Percentiles rank a stretch among this genome's conserved stretches.
These are phyloP conservation scores for Drosophila punjabiensis DNA, from an alignment of 1,140 invertebrate genomes.

Conservation along the genomic window DNA sequence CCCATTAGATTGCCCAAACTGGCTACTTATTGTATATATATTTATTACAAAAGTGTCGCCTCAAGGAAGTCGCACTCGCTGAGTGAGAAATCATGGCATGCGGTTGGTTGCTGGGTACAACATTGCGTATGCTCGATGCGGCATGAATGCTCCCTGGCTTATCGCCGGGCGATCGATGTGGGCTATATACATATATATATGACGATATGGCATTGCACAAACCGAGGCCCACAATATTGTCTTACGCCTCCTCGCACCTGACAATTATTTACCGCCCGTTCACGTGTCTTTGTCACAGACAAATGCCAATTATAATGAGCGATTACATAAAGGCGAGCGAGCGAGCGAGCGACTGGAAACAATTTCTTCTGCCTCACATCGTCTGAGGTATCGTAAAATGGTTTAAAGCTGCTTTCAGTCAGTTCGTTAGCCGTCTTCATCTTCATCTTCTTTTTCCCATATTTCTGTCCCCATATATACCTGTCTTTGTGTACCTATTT, in stretches of 20 bases:
- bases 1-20: conserved; percentile 17
- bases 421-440: conserved; percentile 51
- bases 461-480: neutral
- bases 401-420: conserved; percentile 61
- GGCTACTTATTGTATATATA: neutral
- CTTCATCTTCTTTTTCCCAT: conserved; percentile 35
- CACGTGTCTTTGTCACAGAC: conserved; percentile 67
- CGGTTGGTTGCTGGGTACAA: conserved; percentile 25
- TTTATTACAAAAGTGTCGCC: neutral
- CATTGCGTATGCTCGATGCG: conserved; percentile 76
- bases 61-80: conserved; percentile 19
- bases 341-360: conserved; percentile 18
- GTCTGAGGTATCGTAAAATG: conserved; percentile 52
- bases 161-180: conserved; percentile 55
- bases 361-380: conserved; percentile 63
- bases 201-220: conserved; percentile 42
- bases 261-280: conserved; percentile 8
- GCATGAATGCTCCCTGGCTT: conserved; percentile 59
- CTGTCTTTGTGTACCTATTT: neutral
- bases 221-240: conserved; percentile 37
- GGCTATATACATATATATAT: conserved; percentile 9
- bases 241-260: conserved; percentile 7
- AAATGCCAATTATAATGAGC: conserved; percentile 81
- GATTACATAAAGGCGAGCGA: conserved; percentile 71
- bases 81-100: conserved; percentile 34